Evolutionary conservation across 2,888 invertebrate genomes (phyloP), one percentile per base, ranked within the genome.

Genomic region (Meteorus cinctellus): DNA sequence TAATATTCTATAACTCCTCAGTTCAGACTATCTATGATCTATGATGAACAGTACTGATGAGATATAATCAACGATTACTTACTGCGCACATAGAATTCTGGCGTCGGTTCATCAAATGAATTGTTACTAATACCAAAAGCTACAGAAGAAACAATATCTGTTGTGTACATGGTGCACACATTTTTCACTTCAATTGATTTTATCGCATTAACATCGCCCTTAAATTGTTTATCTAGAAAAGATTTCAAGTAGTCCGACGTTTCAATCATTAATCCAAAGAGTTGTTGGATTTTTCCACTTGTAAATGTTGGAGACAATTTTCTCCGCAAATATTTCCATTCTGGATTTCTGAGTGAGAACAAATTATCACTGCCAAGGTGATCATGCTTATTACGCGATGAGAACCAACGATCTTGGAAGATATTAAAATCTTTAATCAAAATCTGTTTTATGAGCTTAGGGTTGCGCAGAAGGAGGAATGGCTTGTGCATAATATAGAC

Each of bases 251-350:
- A 79, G 10, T 83, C 78, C 0, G 89, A 85, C 27, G 89, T 89
- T 72, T 90, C 88, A 4, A 85, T 81, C 81, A 92, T 89, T 6
- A 91, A 83, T 1, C 85, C 81, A 70, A 91, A 90, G 87, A 92
- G 89, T 62, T 82, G 86, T 82, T 91, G 92, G 45, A 92, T 84
- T 83, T 92, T 93, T 29, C 91, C 91, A 0, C 91, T 90, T 0
- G 91, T 91, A 81, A 92, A 93, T 0, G 90, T 89, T 0, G 92
- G 92, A 0, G 91, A 90, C 66, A 92, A 76, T 82, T 91, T 91
- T 0, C 86, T 81, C 51, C 92, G 85, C 24, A 91, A 82, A 48
- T 83, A 82, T 81, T 89, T 91, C 92, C 92, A 92, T 34, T 90
- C 86, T 0, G 90, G 90, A 77, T 90, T 91, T 71, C 88, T 85